Percentiles rank a stretch among this genome's conserved stretches.
These are phyloP conservation scores for Polydrusus pterygomalis DNA, from an alignment of 2,888 invertebrate species.

Conservation along the genomic window DNA sequence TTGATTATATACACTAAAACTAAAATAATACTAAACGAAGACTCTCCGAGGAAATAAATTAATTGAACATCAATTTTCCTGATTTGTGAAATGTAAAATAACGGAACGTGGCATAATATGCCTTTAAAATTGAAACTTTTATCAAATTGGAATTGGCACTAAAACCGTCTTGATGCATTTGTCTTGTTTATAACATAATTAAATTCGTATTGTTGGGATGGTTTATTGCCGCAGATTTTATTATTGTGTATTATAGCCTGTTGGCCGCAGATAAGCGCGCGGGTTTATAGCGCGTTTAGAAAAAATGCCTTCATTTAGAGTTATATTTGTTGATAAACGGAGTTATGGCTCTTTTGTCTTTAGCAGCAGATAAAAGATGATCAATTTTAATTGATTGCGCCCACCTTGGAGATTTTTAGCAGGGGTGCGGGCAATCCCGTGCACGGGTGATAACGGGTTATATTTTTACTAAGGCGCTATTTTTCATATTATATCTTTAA, in stretches of 20 bases:
- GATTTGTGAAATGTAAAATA: background rate
- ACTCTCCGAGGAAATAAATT: too few relatives aligned
- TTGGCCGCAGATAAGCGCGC: constrained; percentile 7
- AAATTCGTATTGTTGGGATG: constrained; percentile 40
- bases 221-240: constrained; percentile 34
- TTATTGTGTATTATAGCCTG: constrained; percentile 32
- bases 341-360: constrained; percentile 19
- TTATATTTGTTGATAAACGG: constrained; percentile 15
- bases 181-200: constrained; percentile 53
- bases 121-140: constrained; percentile 31
- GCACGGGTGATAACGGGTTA: too few relatives aligned
- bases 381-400: background rate
- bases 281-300: constrained; percentile 15
- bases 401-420: constrained; percentile 7
- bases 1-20: too few relatives aligned
- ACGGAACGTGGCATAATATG: background rate
- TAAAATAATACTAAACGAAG: too few relatives aligned
- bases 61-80: too few relatives aligned
- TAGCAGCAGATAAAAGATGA: background rate
- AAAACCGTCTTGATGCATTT: constrained; percentile 46
- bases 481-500: too few relatives aligned
- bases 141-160: constrained; percentile 43
- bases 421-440: too few relatives aligned
- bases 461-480: too few relatives aligned
- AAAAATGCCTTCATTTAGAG: constrained; percentile 18